Percentiles rank a stretch among this genome's conserved stretches.
Evolutionary conservation across 2,888 invertebrate genomes (phyloP).

Genomic region (Chymomyza fuscimana): DNA sequence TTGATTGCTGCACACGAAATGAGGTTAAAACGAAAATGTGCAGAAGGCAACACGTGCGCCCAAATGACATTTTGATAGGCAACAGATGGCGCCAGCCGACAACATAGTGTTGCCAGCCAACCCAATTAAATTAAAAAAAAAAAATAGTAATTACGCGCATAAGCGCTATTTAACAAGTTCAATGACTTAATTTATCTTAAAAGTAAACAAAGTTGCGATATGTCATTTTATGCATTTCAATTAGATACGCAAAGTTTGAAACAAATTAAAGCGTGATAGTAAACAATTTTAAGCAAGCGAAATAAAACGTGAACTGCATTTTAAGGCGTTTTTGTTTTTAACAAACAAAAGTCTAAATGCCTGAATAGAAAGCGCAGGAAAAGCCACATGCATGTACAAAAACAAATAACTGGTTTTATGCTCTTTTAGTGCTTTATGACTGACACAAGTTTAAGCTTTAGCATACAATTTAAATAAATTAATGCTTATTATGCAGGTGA

Average conservation of each 20-base stretch:
- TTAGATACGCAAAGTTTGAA: neutral
- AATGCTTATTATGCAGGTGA: neutral
- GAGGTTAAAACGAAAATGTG: constrained; percentile 52
- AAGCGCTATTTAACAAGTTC: constrained; percentile 9
- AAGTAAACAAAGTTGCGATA: constrained; percentile 32
- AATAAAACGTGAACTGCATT: neutral
- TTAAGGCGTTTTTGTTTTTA: neutral
- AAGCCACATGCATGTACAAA: neutral
- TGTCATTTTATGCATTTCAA: neutral
- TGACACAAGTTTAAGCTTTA: neutral
- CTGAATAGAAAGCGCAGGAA: neutral
- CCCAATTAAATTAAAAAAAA: neutral
- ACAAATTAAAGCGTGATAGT: neutral
- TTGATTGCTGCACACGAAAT: constrained; percentile 14
- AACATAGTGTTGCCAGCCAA: constrained; percentile 28
- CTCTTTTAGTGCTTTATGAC: neutral
- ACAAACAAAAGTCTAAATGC: neutral
- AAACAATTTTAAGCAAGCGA: neutral
- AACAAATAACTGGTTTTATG: neutral
- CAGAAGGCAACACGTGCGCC: constrained; percentile 35
- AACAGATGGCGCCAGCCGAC: constrained; percentile 37
- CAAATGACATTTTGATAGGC: constrained; percentile 3
- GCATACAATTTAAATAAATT: neutral
- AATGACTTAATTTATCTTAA: constrained; percentile 29
- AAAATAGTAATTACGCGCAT: neutral